Conservation (phyloP, 2,888 invertebrate species). For the Lithophane socia region DNA sequence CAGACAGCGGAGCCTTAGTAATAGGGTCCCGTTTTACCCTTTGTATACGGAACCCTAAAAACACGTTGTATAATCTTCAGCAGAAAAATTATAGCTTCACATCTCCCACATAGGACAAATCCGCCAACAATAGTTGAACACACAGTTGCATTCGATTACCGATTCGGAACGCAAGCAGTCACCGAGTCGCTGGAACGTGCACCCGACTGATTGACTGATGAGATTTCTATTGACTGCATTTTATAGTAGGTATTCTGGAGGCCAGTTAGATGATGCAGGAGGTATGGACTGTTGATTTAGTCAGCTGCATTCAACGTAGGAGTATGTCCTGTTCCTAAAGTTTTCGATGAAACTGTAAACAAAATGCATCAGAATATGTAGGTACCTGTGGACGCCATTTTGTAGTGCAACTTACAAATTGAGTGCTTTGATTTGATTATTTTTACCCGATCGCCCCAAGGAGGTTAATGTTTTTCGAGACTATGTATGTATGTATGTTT, state of each 20-base stretch:
- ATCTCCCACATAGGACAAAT: not conserved
- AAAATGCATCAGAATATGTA: not conserved
- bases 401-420: not conserved
- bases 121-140: not conserved
- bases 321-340: not conserved
- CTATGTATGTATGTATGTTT: too few relatives aligned
- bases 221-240: slow-evolving; percentile 50
- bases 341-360: not conserved
- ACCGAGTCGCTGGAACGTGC: slow-evolving; percentile 6
- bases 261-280: too few relatives aligned
- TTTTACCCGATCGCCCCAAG: too few relatives aligned
- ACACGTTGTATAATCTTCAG: not conserved
- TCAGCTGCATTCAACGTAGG: not conserved
- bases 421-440: not conserved
- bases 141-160: slow-evolving; percentile 49
- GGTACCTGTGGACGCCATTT: not conserved
- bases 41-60: too few relatives aligned
- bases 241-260: slow-evolving; percentile 35
- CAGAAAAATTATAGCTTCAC: slow-evolving; percentile 27
- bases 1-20: too few relatives aligned
- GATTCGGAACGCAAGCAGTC: slow-evolving; percentile 59
- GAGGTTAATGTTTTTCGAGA: too few relatives aligned
- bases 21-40: too few relatives aligned
- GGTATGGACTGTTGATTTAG: not conserved
- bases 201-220: slow-evolving; percentile 12